These are phyloP conservation scores for Crossocerus cetratus DNA, from an alignment of 2,888 invertebrate genomes.

Conservation along the genomic window DNA sequence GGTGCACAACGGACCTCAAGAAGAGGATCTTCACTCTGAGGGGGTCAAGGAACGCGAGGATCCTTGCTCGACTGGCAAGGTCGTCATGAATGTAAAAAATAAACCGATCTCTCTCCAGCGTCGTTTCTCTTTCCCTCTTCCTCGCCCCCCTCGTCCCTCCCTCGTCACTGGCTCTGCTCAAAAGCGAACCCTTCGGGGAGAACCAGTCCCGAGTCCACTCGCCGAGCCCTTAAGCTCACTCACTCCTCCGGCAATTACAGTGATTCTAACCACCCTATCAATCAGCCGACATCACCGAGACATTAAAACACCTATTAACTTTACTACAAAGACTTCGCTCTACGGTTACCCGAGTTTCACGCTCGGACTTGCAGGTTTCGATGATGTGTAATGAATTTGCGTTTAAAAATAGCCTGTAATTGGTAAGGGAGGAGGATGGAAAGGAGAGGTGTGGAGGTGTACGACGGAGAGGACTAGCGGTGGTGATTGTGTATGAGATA, in stretches of 20 bases:
- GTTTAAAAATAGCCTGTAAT: no score
- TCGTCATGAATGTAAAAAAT: slow-evolving; percentile 69
- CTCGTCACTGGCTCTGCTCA: slow-evolving; percentile 42
- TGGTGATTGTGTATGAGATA: neutral
- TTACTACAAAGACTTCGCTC: no score
- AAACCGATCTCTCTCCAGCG: slow-evolving; percentile 56
- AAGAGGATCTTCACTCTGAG: slow-evolving; percentile 37
- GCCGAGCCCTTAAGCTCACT: slow-evolving; percentile 36
- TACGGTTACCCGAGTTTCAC: no score
- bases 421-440: neutral
- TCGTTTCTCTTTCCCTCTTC: slow-evolving; percentile 28
- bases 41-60: slow-evolving; percentile 72
- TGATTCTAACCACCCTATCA: no score
- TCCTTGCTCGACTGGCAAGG: slow-evolving; percentile 73
- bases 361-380: no score
- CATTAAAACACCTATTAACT: no score
- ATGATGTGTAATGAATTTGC: no score
- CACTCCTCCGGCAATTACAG: neutral
- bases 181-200: slow-evolving; percentile 63
- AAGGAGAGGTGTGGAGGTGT: neutral
- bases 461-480: neutral
- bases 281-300: no score
- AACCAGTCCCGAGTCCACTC: slow-evolving; percentile 67
- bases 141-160: slow-evolving; percentile 27
- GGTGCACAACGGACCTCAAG: slow-evolving; percentile 37